Conservation (phyloP, 2,797 vertebrate species). For the Microchirus variegatus region DNA sequence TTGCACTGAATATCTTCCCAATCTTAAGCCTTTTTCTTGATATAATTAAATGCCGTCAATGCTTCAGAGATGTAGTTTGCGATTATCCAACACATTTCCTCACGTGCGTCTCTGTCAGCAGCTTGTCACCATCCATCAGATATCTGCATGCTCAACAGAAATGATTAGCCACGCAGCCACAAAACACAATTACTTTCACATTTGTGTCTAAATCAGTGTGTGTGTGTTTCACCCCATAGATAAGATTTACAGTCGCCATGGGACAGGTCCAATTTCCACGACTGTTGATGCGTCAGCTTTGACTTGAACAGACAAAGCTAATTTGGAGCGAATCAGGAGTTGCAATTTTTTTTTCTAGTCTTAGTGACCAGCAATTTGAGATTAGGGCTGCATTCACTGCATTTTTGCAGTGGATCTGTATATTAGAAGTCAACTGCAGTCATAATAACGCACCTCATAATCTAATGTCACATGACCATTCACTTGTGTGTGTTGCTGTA, state of each 20-base stretch:
- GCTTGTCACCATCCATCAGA: conserved; percentile 18
- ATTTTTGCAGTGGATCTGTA: no score
- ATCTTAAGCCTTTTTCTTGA: background rate
- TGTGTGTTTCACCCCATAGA: no score
- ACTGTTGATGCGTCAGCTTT: conserved; percentile 2
- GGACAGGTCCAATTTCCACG: background rate
- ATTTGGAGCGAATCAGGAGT: no score
- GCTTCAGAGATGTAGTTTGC: background rate
- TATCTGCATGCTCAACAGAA: conserved; percentile 1
- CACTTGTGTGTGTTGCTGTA: no score
- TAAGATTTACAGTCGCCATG: background rate
- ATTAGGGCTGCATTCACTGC: no score
- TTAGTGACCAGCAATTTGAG: no score
- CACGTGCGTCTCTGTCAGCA: background rate
- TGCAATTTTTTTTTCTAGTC: no score
- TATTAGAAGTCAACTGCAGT: no score
- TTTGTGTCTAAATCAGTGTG: conserved; percentile 5
- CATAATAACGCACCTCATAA: no score
- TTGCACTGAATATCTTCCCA: no score
- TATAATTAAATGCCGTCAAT: background rate
- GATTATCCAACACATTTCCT: background rate
- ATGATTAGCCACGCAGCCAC: conserved; percentile 12
- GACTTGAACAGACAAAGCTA: conserved; percentile 26
- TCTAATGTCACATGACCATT: no score
- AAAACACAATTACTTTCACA: conserved; percentile 24